phyloP scores from a whole-genome alignment of 2,888 invertebrate species.

The Platypus cylindrus region DNA sequence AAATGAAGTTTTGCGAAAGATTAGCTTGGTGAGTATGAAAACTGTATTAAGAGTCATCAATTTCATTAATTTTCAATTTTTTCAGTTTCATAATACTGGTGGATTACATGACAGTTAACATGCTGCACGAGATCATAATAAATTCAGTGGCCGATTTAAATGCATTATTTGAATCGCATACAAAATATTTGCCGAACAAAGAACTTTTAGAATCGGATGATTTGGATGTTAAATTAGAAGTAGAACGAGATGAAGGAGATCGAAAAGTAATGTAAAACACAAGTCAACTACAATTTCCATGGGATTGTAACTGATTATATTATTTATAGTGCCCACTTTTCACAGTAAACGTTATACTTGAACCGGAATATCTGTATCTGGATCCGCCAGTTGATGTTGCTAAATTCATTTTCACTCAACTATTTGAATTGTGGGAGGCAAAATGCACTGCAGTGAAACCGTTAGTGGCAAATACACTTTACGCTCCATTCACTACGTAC shows the following conservation, averaged over 20 bases:
- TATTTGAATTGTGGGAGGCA: slow-evolving; percentile 54
- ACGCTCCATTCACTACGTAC: slow-evolving; percentile 61
- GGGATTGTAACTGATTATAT: background rate
- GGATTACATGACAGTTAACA: slow-evolving; percentile 59
- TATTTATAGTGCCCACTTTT: slow-evolving; percentile 47
- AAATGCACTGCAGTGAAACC: slow-evolving; percentile 55
- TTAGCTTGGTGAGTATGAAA: slow-evolving; percentile 51
- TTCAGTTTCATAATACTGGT: slow-evolving; percentile 55
- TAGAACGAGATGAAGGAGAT: slow-evolving; percentile 31
- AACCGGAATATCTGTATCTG: slow-evolving; percentile 32
- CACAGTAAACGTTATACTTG: slow-evolving; percentile 42
- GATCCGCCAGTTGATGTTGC: slow-evolving; percentile 52
- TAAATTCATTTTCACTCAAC: slow-evolving; percentile 43
- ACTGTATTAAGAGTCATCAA: background rate
- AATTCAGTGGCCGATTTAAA: slow-evolving; percentile 50
- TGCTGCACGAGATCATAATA: slow-evolving; percentile 51
- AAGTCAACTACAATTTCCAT: background rate
- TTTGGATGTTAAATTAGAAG: slow-evolving; percentile 37
- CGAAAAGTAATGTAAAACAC: slow-evolving; percentile 27
- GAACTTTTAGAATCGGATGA: slow-evolving; percentile 32
- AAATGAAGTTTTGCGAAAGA: slow-evolving; percentile 66
- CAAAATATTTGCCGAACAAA: slow-evolving; percentile 38
- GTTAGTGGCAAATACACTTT: slow-evolving; percentile 55
- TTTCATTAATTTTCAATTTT: slow-evolving; percentile 10
- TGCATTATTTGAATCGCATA: slow-evolving; percentile 41